phyloP scores from a whole-genome alignment of 1,140 invertebrate species.

The Zaprionus ornatus region DNA sequence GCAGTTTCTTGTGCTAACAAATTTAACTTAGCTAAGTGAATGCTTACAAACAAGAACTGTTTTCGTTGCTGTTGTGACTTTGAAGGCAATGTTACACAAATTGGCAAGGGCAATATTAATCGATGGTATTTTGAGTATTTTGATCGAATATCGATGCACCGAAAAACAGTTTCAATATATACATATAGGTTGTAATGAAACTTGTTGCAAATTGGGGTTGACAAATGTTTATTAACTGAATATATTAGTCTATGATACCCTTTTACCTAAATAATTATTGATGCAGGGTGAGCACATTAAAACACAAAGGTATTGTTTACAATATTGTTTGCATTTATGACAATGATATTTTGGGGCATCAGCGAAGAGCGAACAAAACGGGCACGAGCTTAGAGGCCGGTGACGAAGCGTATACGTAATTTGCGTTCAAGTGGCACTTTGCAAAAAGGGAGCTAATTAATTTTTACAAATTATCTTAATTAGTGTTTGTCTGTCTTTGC shows the following conservation, averaged over 20 bases:
- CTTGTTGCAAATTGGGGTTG: not conserved
- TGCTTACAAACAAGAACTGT: slow-evolving; percentile 25
- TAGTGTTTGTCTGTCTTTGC: slow-evolving; percentile 6
- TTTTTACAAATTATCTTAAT: slow-evolving; percentile 35
- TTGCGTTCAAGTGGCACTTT: slow-evolving; percentile 11
- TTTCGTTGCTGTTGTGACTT: slow-evolving; percentile 29
- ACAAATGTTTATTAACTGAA: not conserved
- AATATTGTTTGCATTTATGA: not conserved
- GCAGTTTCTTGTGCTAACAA: slow-evolving; percentile 32
- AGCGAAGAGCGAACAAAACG: not conserved
- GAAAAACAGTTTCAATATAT: too few species aligned
- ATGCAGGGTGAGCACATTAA: not conserved
- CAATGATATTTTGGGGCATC: not conserved
- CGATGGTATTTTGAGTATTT: not conserved
- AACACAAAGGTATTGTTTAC: not conserved
- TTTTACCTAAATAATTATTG: not conserved
- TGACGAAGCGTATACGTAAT: slow-evolving; percentile 12
- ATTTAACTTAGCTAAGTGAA: slow-evolving; percentile 32
- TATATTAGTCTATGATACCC: not conserved
- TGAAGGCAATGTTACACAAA: slow-evolving; percentile 28
- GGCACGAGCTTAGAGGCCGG: not conserved
- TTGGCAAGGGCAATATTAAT: not conserved
- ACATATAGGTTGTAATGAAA: too few species aligned
- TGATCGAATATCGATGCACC: not conserved
- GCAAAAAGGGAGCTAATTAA: slow-evolving; percentile 31